Conservation (phyloP, 1,140 invertebrate species). For the Drosophila mojavensis region DNA sequence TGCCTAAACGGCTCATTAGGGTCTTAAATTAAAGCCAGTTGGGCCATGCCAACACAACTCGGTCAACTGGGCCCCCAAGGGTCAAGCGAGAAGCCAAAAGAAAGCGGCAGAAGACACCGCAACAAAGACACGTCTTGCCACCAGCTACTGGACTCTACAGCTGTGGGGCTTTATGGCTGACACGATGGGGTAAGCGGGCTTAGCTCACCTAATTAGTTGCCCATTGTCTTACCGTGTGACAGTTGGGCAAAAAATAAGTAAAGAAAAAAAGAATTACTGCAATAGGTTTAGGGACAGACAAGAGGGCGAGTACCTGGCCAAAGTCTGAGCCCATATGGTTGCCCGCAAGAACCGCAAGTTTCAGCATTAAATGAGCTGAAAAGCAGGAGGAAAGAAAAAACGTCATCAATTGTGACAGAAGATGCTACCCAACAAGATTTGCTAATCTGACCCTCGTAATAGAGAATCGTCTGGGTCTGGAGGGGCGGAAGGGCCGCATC, state of each 20-base stretch:
- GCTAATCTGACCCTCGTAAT: constrained; percentile 55
- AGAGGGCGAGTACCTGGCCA: constrained; percentile 15
- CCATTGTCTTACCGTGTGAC: constrained; percentile 69
- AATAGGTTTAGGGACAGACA: constrained; percentile 17
- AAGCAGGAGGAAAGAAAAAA: constrained; percentile 17
- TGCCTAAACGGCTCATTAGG: constrained; percentile 79
- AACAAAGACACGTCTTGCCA: constrained; percentile 26
- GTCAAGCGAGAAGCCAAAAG: constrained; percentile 29
- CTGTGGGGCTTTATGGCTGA: background rate
- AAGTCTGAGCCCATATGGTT: constrained; percentile 50
- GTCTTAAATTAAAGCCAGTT: constrained; percentile 80
- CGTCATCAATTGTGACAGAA: constrained; percentile 51
- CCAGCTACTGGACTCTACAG: constrained; percentile 18
- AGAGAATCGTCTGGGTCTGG: constrained; percentile 22
- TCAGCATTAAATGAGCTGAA: constrained; percentile 43
- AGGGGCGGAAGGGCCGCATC: constrained; percentile 3
- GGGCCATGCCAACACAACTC: constrained; percentile 50
- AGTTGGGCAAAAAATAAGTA: constrained; percentile 42
- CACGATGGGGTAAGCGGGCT: background rate
- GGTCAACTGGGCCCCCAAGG: constrained; percentile 64
- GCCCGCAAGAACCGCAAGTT: constrained; percentile 48
- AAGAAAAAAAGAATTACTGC: constrained; percentile 17
- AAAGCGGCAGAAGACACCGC: constrained; percentile 52
- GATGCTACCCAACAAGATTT: constrained; percentile 34
- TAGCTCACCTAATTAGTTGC: constrained; percentile 64